These are phyloP conservation scores for Neodiprion pinetum DNA, from an alignment of 1,140 invertebrate genomes.

Conservation along the genomic window DNA sequence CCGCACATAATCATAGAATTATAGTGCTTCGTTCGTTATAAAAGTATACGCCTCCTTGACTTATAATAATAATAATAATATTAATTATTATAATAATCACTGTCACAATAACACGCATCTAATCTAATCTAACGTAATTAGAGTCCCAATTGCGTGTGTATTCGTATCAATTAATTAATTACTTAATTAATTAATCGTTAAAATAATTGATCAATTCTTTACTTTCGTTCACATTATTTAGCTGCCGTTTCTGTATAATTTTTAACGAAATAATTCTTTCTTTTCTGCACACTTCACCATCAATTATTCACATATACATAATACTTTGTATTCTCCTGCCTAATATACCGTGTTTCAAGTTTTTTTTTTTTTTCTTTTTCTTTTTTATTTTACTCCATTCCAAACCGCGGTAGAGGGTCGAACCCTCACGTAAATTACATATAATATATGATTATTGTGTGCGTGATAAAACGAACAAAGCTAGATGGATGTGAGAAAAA, in stretches of 20 bases:
- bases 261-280: neutral
- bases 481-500: neutral
- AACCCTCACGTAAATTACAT: neutral
- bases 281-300: neutral
- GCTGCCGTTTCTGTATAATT: neutral
- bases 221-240: conserved; percentile 9
- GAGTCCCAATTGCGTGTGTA: neutral
- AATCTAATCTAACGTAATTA: neutral
- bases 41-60: conserved; percentile 27
- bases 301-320: neutral
- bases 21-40: conserved; percentile 26
- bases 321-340: neutral
- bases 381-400: neutral
- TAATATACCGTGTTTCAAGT: neutral
- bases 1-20: neutral
- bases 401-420: neutral
- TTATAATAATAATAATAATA: too few relatives aligned
- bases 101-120: neutral
- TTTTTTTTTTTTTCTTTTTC: neutral
- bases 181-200: neutral
- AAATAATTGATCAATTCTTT: conserved; percentile 1
- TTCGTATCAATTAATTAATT: too few relatives aligned
- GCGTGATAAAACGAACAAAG: neutral
- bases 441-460: too few relatives aligned
- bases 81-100: conserved; percentile 31